Base-by-base conservation (phyloP, 2,888 invertebrate genomes). In the Agrotis puta region DNA sequence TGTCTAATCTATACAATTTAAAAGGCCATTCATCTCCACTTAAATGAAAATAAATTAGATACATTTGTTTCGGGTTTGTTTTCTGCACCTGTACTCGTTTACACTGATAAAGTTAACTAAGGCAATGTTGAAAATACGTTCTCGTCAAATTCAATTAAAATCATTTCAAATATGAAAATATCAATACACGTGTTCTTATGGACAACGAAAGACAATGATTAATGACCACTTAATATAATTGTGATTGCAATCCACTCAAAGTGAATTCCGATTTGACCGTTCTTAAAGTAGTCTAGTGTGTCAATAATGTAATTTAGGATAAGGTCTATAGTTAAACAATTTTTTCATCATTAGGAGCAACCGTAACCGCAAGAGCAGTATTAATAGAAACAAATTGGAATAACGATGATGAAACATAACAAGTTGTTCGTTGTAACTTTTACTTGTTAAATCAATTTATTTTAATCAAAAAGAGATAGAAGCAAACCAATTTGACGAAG, bases 1-100 rank as follows among this genome's bases (percentile, higher is more conserved):
- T 50, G 43, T 57, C 16, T n/a, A 27, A 70, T 70, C 43, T 45
- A 57, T 57, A 2, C 7, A 50, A 69, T 69, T 7, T 18, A 27
- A 57, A 43, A 27, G 7, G 11, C 24, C 48, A 27, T 69, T 48
- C 18, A 20, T 48, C 39, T 24, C 45, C 20, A 45, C 45, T 64
- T 20, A 39, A 39, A 39, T 39, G 1, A 39, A 39, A 39, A 39
- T 39, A 39, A 39, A 39, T 33, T 7, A 7, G 39, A 39, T 39
- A 39, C 39, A 11, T 39, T 11, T 39, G 39, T 39, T 1, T 33
- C 33, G 9, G 1, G 7, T 9, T 33, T 33, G 9, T 39, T 39
- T 39, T 11, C 39, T 39, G 33, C 33, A 33, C 33, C 33, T 33
- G 7, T 33, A 27, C 27, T 27, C 27, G 3, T 33, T 39, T 39